Evolutionary conservation across 2,888 invertebrate genomes (phyloP), one percentile per base, ranked within the genome.

Genomic region (Andrena praecox): DNA sequence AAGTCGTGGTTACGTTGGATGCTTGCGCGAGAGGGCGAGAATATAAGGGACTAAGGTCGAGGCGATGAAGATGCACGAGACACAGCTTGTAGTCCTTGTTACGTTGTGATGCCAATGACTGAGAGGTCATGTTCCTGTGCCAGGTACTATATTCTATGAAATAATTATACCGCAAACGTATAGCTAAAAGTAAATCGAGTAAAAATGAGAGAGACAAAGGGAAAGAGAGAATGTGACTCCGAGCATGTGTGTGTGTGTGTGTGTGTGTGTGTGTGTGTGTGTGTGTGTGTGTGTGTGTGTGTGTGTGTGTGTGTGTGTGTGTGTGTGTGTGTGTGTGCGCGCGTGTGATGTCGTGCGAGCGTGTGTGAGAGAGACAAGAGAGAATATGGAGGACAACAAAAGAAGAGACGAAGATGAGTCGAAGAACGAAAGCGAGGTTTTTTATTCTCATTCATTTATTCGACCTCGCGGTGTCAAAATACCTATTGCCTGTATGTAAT

Each of bases 61-160:
- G 76, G 29, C 72, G 67, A 80, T 29, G 62, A 70, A 82, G 67
- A 74, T 91, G 89, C 85, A 90, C 89, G 91, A 92, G 91, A 92
- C 92, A 89, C 92, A 92, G 92, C 92, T 92, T 90, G 92, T 93
- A 93, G 92, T 93, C 92, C 93, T 93, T 92, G 92, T 93, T 93
- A 93, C 92, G 92, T 93, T 94, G 94, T 94, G 94, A 94, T 94
- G 93, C 91, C 93, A 93, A 93, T 94, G 93, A 94, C 93, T 92
- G 93, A 92, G 89, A 92, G 92, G 93, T 94, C 94, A 94, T 94
- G 94, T 94, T 94, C 94, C 94, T 94, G 94, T 94, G 94, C 94
- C 94, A 94, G 93, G 92, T 93, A 93, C 93, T 93, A 91, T 91
- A 92, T 91, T 91, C 89, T 90, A 91, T 89, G 89, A 91, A 88